These are phyloP conservation scores for Brevimyrus niger DNA, from an alignment of 2,113 vertebrate species.

Conservation along the genomic window DNA sequence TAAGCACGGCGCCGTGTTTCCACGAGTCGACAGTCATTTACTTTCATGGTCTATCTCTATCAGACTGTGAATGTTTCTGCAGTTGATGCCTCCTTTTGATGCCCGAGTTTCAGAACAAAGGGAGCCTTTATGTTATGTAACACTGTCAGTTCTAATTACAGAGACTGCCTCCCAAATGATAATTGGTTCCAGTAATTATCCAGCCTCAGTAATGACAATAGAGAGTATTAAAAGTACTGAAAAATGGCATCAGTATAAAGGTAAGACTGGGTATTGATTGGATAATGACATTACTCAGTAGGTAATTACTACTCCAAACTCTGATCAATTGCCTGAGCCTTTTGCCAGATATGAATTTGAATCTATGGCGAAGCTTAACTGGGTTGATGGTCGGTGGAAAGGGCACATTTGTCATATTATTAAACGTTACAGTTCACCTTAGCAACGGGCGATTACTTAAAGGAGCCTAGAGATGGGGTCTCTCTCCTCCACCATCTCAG, in stretches of 20 bases:
- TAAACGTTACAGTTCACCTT: neutral
- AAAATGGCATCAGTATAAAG: conserved; percentile 1
- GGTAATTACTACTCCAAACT: conserved; percentile 3
- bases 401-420: neutral
- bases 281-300: conserved; percentile 13
- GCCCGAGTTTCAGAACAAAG: neutral
- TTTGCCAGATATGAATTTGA: neutral
- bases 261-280: conserved; percentile 12
- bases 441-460: neutral
- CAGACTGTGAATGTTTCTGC: neutral
- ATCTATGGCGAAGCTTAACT: neutral
- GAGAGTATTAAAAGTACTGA: neutral
- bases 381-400: neutral
- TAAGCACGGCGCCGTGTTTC: neutral
- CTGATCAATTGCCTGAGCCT: conserved; percentile 5
- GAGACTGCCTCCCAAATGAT: neutral
- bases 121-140: conserved; percentile 1
- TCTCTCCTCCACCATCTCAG: neutral
- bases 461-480: neutral
- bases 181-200: neutral
- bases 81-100: neutral
- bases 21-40: neutral
- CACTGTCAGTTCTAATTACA: neutral
- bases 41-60: neutral
- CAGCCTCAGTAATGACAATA: neutral